Conservation (phyloP, 2,113 vertebrate genomes). For the Macroglossus sobrinus region DNA sequence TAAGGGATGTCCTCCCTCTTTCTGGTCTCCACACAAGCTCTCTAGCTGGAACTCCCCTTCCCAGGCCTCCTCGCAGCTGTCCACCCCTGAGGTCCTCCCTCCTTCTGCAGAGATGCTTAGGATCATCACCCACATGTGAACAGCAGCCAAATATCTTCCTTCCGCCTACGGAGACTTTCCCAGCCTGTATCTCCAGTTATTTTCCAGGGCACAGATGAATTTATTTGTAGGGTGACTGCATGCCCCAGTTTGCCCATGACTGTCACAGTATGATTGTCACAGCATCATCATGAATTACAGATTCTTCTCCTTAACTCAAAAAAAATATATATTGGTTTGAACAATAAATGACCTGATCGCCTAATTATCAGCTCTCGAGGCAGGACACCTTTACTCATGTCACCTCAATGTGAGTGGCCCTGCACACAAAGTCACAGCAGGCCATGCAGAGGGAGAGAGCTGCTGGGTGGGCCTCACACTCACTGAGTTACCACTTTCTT, state of each 20-base stretch:
- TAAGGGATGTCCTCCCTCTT: background rate
- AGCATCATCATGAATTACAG: background rate
- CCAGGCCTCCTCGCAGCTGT: background rate
- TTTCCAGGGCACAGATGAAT: background rate
- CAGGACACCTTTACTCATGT: background rate
- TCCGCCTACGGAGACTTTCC: background rate
- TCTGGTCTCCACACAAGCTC: background rate
- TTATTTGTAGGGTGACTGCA: background rate
- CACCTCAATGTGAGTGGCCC: background rate
- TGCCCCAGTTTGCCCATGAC: background rate
- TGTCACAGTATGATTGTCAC: background rate
- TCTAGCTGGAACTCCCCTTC: background rate
- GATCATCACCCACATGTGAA: background rate
- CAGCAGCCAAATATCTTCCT: background rate
- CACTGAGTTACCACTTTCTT: background rate
- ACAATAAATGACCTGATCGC: background rate
- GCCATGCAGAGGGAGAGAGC: accelerated
- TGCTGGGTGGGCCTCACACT: accelerated
- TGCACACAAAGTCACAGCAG: background rate
- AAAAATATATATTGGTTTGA: background rate
- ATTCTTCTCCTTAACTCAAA: background rate
- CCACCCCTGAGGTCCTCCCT: background rate
- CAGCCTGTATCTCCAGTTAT: background rate
- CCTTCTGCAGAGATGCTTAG: background rate
- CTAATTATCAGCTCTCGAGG: background rate